Conservation (phyloP, 2,888 invertebrate genomes). For the Drosophila greeni region DNA sequence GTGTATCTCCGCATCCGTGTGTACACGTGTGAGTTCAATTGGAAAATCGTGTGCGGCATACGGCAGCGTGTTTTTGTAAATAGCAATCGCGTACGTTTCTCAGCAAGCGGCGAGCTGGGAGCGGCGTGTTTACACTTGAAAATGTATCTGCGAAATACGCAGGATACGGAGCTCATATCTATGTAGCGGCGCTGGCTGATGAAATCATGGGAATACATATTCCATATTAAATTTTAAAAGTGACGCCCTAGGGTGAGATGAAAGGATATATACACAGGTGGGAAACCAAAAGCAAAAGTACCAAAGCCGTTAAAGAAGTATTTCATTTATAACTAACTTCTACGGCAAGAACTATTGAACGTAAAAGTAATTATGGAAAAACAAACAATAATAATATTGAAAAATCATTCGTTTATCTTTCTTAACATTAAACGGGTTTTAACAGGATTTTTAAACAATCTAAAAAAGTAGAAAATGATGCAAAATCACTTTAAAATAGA, state of each 20-base stretch:
- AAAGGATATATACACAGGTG: neutral
- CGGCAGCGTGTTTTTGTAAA: constrained; percentile 63
- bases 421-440: neutral
- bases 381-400: neutral
- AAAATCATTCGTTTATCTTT: neutral
- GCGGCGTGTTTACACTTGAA: constrained; percentile 48
- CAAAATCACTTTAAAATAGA: neutral
- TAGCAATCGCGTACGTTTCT: constrained; percentile 55
- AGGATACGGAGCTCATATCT: constrained; percentile 20
- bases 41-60: constrained; percentile 78
- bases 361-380: neutral
- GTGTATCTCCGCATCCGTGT: constrained; percentile 35
- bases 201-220: constrained; percentile 32
- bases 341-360: neutral
- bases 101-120: constrained; percentile 38
- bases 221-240: constrained; percentile 29
- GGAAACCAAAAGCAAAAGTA: neutral
- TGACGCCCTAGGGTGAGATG: constrained; percentile 13
- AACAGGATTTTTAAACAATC: neutral
- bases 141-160: constrained; percentile 45
- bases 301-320: neutral
- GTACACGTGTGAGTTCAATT: constrained; percentile 76
- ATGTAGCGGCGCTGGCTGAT: constrained; percentile 23
- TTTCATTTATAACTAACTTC: neutral
- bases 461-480: neutral